phyloP scores from a whole-genome alignment of 2,113 vertebrate species.

The Nycticryphes semicollaris region DNA sequence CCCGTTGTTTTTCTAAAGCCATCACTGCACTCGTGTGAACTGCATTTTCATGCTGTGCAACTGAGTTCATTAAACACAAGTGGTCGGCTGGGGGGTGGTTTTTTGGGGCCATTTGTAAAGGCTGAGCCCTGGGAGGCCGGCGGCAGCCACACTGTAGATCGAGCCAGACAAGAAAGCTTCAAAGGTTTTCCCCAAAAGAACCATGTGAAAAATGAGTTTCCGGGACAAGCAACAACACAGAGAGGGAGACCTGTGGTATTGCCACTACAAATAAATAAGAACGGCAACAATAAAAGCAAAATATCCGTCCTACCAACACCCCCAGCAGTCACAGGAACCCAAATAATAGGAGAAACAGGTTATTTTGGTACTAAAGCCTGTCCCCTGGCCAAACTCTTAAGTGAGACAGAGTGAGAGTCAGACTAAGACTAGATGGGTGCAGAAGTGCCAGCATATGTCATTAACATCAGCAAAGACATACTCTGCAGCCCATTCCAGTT shows the following conservation, averaged over 20 bases:
- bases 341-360: fast-evolving
- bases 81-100: not conserved
- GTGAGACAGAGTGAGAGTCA: too few species aligned
- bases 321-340: not conserved
- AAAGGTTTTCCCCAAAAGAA: not conserved
- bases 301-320: not conserved
- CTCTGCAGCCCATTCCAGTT: fast-evolving
- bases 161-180: not conserved
- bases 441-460: not conserved
- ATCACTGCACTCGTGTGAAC: not conserved
- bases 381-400: not conserved
- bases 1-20: not conserved
- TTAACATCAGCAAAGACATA: fast-evolving
- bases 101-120: not conserved
- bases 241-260: not conserved
- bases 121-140: not conserved
- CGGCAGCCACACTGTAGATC: fast-evolving
- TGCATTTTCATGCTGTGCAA: slow-evolving; percentile 12
- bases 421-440: fast-evolving
- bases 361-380: not conserved
- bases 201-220: not conserved
- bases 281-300: not conserved
- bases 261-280: not conserved
- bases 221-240: not conserved
- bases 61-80: not conserved